Evolutionary conservation across 1,140 invertebrate species (phyloP), one percentile per base, ranked within the genome.

Genomic region (Holotrichia oblita): DNA sequence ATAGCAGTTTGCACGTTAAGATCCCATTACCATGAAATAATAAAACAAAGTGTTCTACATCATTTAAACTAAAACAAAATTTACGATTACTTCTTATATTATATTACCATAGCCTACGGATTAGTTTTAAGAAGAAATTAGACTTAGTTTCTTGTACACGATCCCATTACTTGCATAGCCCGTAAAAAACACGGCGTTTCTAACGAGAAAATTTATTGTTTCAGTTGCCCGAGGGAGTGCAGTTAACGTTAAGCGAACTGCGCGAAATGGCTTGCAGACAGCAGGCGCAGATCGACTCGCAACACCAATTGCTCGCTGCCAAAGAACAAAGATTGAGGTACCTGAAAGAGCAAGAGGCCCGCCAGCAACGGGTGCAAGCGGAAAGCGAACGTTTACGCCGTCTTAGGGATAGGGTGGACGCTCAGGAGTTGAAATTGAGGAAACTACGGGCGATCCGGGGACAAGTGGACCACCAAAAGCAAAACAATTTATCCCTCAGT

Each of bases 261-360:
- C 95, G 96, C 91, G 96, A 96, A 87, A 98, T 98, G 95, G 97
- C 97, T 85, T 91, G 94, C 85, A 91, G 96, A 83, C 97, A 99
- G 90, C 96, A 98, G 89, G 95, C 96, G 87, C 96, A 98, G 91
- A 97, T 99, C 86, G 96, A 98, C 89, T 92, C 93, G 82, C 96
- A 97, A 89, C 94, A 96, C 85, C 94, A 96, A 89, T 90, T 96
- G 86, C 91, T 97, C 83, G 94, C 95, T 82, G 96, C 95, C 85
- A 95, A 95, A 86, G 96, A 97, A 88, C 97, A 98, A 89, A 91
- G 97, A 84, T 91, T 98, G 86, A 94, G 97, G 83, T 97, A 96
- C 90, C 92, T 98, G 83, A 97, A 98, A 88, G 95, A 97, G 87
- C 95, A 97, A 87, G 96, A 97, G 88, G 93, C 93, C 81, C 90